Conservation (phyloP, 2,888 invertebrate genomes). For the Lamproptera curius region DNA sequence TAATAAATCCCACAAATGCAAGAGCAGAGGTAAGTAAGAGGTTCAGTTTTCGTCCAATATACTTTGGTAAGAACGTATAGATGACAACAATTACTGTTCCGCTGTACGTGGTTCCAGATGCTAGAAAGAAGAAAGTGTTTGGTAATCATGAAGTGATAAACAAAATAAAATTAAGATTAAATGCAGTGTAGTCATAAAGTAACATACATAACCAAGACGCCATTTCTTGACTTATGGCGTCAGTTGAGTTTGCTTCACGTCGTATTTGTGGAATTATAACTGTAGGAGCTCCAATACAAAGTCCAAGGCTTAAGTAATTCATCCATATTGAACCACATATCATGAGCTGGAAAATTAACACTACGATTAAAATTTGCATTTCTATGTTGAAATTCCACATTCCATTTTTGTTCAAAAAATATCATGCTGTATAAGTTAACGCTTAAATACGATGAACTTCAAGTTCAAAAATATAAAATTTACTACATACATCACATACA, state of each 20-base stretch:
- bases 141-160: no score
- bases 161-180: no score
- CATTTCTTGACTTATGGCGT: slow-evolving; percentile 10
- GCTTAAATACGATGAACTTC: no score
- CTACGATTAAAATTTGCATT: no score
- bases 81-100: slow-evolving; percentile 2
- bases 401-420: no score
- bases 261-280: slow-evolving; percentile 20
- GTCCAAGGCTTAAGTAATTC: slow-evolving; percentile 4
- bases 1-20: slow-evolving; percentile 14
- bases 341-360: neutral
- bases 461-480: no score
- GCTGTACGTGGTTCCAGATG: slow-evolving; percentile 10
- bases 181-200: no score
- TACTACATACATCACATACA: no score
- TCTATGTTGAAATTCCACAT: no score
- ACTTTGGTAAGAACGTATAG: slow-evolving; percentile 1
- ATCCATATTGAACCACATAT: slow-evolving; percentile 7
- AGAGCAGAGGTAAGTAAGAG: neutral
- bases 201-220: slow-evolving; percentile 21
- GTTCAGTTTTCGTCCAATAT: slow-evolving; percentile 6
- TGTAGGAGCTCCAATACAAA: slow-evolving; percentile 17
- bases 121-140: slow-evolving; percentile 13
- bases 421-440: no score
- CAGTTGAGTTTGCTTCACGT: slow-evolving; percentile 17